Evolutionary conservation across 2,888 invertebrate species (phyloP).

Genomic region (Schizaphis graminum): DNA sequence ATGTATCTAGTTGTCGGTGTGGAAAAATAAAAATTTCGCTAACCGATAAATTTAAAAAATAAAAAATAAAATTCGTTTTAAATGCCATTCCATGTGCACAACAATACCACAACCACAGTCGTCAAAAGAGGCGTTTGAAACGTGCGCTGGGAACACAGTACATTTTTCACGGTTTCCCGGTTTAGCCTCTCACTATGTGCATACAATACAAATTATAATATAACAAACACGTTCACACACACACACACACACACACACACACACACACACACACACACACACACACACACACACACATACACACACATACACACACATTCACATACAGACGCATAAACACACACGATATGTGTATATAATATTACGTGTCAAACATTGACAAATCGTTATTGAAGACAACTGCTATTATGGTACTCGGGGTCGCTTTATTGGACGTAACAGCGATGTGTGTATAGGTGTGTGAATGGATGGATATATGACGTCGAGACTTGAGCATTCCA

Average conservation of each 20-base stretch:
- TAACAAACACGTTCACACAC: not conserved
- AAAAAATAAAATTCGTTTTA: not conserved
- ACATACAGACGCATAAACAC: not conserved
- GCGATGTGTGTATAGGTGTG: not conserved
- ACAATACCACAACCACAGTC: not conserved
- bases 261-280: not conserved
- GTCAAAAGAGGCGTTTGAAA: not conserved
- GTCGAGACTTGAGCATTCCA: not conserved
- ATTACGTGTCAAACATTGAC: slow-evolving; percentile 55
- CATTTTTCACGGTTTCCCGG: slow-evolving; percentile 52
- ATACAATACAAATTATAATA: not conserved
- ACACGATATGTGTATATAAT: not conserved
- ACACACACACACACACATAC: not conserved
- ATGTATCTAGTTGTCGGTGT: not conserved
- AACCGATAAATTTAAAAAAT: not conserved
- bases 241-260: too few relatives aligned
- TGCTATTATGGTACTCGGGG: not conserved
- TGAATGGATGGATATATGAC: not conserved
- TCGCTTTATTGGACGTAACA: not conserved
- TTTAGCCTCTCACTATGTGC: not conserved
- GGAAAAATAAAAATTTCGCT: not conserved
- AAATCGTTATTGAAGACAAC: slow-evolving; percentile 53
- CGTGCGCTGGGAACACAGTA: not conserved
- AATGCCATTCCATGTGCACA: not conserved
- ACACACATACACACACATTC: not conserved